These are phyloP conservation scores for Erebia aethiops DNA, from an alignment of 2,888 invertebrate genomes.

Conservation along the genomic window DNA sequence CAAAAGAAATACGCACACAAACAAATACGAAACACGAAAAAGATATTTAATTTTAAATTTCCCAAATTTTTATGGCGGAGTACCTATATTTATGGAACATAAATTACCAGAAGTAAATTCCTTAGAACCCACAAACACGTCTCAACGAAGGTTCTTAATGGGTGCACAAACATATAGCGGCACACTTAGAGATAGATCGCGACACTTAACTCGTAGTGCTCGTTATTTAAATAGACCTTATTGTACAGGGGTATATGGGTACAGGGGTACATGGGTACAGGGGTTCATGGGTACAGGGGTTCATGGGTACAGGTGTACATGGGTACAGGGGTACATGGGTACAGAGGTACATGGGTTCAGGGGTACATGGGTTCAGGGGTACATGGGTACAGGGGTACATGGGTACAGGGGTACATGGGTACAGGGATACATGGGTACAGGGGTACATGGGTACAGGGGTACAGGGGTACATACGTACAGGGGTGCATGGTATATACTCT, in stretches of 20 bases:
- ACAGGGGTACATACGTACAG: no score
- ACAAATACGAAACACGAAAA: no score
- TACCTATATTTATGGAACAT: not conserved
- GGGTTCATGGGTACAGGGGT: not conserved
- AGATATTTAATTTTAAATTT: not conserved
- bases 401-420: not conserved
- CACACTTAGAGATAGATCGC: slow-evolving; percentile 20
- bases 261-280: not conserved
- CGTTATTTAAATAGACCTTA: slow-evolving; percentile 21
- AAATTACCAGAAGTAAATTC: slow-evolving; percentile 18
- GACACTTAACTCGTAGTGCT: slow-evolving; percentile 24
- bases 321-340: no score
- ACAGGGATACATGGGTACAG: not conserved
- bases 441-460: no score
- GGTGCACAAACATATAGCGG: slow-evolving; percentile 13
- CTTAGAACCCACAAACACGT: slow-evolving; percentile 3
- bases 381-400: slow-evolving; percentile 4
- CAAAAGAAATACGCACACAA: no score
- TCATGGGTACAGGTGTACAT: not conserved
- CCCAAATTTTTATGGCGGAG: not conserved
- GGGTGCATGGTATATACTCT: not conserved
- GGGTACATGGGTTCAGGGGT: not conserved
- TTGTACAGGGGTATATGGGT: no score
- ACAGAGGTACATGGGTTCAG: not conserved
- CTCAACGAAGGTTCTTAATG: slow-evolving; percentile 2